Evolutionary conservation across 1,140 invertebrate species (phyloP), one percentile per base, ranked within the genome.

Genomic region (Lerema accius): DNA sequence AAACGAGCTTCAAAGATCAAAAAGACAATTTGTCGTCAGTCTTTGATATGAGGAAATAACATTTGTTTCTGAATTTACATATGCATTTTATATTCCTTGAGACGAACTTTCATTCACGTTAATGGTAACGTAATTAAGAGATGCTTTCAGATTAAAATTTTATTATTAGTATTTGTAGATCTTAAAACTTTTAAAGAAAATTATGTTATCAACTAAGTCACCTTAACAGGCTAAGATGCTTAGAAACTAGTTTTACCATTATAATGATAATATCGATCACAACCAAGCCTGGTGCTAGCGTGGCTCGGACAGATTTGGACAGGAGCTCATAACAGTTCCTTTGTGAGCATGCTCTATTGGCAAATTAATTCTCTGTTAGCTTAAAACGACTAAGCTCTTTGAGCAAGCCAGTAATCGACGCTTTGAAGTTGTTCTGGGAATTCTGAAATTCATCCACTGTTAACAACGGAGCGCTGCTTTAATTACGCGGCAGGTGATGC

Each of bases 311-410:
- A 6, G 53, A 15, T 46, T 45, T 35, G 23, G 26, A 32, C 16
- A 46, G 10, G 15, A 26, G 43, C 56, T 58, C 26, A 58, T 58
- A 42, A 45, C 55, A 46, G 42, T 39, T 59, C 46, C 63, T 51
- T 49, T 65, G 43, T 48, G 60, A 71, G 45, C 56, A 70, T 70
- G 65, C 65, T 69, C 72, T 74, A 74, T 82, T 79, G 73, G 74
- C 73, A 77, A 82, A 82, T 79, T 79, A 76, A 82, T 82, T 79
- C 61, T 63, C 67, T 73, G 65, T 66, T 70, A 61, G 53, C 62
- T 60, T 58, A 56, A 67, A 63, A 59, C 32, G 28, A 59, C 32
- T 37, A 39, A 48, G 43, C 43, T 59, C 56, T 59, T 59, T 59
- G 56, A 59, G 56, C 43, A 48, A 66, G 55, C 53, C 56, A 23